These are phyloP conservation scores for Columba guinea DNA, from an alignment of 2,797 vertebrate species.

Conservation along the genomic window DNA sequence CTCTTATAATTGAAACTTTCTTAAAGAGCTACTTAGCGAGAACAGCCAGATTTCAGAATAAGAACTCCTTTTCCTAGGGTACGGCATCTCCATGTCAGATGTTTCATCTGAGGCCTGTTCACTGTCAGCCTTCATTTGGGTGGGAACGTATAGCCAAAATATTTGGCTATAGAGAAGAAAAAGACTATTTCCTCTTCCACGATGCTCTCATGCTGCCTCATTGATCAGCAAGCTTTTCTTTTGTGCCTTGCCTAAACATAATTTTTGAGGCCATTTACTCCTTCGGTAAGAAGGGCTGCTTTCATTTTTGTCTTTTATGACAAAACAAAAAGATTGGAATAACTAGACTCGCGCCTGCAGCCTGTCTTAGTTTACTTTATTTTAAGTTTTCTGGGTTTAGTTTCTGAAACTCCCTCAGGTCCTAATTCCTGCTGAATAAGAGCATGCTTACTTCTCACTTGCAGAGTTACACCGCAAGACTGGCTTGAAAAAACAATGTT, in stretches of 20 bases:
- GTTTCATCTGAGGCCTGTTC: not conserved
- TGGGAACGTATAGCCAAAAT: not conserved
- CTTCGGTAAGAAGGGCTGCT: not conserved
- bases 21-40: conserved; percentile 10
- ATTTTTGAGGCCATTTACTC: conserved; percentile 13
- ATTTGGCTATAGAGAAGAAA: not conserved
- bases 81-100: not conserved
- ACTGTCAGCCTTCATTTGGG: not conserved
- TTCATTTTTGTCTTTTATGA: not conserved
- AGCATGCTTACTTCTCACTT: not conserved
- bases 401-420: not conserved
- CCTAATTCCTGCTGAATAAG: conserved; percentile 23
- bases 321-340: not conserved
- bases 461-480: not conserved
- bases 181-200: not conserved
- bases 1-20: conserved; percentile 39
- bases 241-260: not conserved
- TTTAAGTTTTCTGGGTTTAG: not conserved
- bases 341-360: not conserved
- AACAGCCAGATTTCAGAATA: not conserved
- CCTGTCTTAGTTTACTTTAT: not conserved
- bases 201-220: not conserved
- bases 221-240: not conserved
- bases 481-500: not conserved
- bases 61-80: not conserved